These are phyloP conservation scores for Aythya baeri DNA, from an alignment of 2,113 vertebrate species.

Conservation along the genomic window DNA sequence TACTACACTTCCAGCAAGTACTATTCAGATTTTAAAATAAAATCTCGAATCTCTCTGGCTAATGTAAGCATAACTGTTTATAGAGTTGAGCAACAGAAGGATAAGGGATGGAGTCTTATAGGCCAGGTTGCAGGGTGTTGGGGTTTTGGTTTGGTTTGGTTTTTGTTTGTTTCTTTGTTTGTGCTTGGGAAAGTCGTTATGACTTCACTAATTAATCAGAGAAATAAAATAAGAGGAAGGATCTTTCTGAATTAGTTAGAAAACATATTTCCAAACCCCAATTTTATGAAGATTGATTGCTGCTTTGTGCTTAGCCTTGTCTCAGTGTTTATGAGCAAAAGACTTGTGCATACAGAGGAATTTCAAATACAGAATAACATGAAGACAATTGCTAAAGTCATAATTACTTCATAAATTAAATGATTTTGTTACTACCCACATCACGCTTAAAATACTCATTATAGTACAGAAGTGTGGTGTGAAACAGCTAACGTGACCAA, in stretches of 20 bases:
- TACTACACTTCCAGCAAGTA: neutral
- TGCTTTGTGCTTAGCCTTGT: neutral
- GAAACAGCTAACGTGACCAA: neutral
- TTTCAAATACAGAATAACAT: neutral
- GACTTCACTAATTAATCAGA: neutral
- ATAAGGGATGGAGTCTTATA: neutral
- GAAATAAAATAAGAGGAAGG: neutral
- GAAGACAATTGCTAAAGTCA: neutral
- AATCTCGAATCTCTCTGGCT: neutral
- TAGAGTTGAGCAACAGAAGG: rapidly evolving
- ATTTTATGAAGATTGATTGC: neutral
- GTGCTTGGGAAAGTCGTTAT: neutral
- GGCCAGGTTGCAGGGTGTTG: neutral
- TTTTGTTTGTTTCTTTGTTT: neutral
- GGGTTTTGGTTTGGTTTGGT: no score
- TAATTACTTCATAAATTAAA: neutral
- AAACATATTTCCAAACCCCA: neutral
- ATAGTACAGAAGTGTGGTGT: neutral
- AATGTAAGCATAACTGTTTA: neutral
- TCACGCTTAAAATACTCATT: neutral
- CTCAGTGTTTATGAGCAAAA: neutral
- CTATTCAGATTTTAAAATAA: neutral
- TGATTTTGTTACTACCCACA: neutral
- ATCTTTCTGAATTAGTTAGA: neutral
- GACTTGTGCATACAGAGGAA: neutral